These are phyloP conservation scores for Alsophila aescularia DNA, from an alignment of 2,888 invertebrate species.

Conservation along the genomic window DNA sequence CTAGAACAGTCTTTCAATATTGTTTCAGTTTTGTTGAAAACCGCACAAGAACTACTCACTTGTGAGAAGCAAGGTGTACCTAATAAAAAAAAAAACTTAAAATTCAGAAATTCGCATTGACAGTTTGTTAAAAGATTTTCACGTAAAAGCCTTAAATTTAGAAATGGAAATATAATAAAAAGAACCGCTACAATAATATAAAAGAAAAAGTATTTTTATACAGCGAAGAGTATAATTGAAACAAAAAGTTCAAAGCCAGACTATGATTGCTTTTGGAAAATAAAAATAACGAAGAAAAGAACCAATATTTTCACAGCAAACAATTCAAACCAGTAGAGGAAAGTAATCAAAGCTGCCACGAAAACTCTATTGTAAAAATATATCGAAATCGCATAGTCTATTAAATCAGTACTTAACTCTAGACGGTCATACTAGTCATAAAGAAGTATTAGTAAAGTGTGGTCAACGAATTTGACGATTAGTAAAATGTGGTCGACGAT, in stretches of 20 bases:
- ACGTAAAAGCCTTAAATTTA: no score
- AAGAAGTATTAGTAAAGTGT: neutral
- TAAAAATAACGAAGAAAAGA: neutral
- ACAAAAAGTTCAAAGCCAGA: neutral
- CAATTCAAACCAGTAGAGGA: neutral
- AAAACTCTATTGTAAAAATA: neutral
- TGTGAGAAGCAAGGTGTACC: no score
- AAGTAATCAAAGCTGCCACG: constrained; percentile 1
- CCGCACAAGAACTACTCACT: no score
- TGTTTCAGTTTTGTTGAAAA: no score
- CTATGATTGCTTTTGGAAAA: neutral
- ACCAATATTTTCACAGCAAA: neutral
- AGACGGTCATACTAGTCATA: neutral
- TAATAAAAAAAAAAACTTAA: no score
- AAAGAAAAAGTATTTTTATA: no score
- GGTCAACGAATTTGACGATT: no score
- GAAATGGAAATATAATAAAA: no score
- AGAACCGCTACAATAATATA: no score
- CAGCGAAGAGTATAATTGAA: neutral
- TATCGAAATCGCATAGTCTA: neutral
- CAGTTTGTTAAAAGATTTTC: no score
- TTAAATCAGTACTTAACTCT: neutral
- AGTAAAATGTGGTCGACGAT: constrained; percentile 12
- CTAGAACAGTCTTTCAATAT: neutral
- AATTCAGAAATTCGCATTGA: no score